These are phyloP conservation scores for Montipora foliosa DNA, from an alignment of 64 coral and sea anemone species.

Conservation along the genomic window DNA sequence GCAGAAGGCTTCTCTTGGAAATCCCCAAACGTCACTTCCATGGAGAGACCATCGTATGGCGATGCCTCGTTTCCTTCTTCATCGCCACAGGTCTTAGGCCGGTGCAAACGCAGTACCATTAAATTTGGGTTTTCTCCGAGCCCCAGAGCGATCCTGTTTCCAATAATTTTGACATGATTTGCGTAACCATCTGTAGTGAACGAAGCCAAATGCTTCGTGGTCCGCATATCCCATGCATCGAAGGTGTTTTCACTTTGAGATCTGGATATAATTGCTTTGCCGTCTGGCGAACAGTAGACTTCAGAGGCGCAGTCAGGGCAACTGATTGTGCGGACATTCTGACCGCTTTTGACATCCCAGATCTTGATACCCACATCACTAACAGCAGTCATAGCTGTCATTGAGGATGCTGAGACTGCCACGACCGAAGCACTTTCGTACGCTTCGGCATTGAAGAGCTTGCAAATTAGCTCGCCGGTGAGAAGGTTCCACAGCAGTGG, in stretches of 20 bases:
- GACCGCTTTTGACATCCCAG: slow-evolving; percentile 27
- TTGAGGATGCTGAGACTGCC: slow-evolving; percentile 23
- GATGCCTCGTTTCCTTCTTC: neutral
- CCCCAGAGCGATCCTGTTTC: slow-evolving; percentile 44
- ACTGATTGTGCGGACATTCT: slow-evolving; percentile 13
- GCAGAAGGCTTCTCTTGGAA: neutral
- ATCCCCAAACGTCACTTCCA: neutral
- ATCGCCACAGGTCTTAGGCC: neutral
- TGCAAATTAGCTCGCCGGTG: slow-evolving; percentile 45
- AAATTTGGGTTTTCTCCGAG: slow-evolving; percentile 69
- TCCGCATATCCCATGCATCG: slow-evolving; percentile 37
- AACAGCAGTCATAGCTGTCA: slow-evolving; percentile 7
- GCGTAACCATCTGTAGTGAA: slow-evolving; percentile 57
- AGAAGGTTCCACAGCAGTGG: slow-evolving; percentile 51
- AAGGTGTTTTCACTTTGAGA: slow-evolving; percentile 10
- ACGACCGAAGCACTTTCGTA: slow-evolving; percentile 32
- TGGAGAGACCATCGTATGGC: slow-evolving; percentile 36
- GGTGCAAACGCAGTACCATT: slow-evolving; percentile 53
- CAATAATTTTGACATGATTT: slow-evolving; percentile 36
- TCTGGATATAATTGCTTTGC: slow-evolving; percentile 28
- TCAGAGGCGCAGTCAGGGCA: neutral
- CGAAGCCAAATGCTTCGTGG: neutral
- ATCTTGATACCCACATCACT: slow-evolving; percentile 21
- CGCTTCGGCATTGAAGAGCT: slow-evolving; percentile 36
- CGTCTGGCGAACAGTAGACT: slow-evolving; percentile 22